Evolutionary conservation across 2,888 invertebrate species (phyloP).

Genomic region (Sphecodes monilicornis): DNA sequence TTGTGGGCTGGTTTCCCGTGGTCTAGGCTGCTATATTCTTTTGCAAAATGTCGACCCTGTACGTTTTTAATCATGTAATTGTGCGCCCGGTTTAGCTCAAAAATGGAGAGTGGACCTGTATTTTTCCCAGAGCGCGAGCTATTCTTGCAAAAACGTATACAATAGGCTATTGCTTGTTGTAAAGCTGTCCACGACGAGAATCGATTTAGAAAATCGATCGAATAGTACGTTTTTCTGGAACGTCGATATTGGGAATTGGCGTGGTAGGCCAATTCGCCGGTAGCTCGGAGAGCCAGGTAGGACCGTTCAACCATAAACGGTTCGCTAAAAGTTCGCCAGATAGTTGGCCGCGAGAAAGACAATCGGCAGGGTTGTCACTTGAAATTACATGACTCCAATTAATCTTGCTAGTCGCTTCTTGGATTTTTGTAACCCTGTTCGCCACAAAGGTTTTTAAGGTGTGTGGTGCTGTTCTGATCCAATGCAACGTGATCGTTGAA

Average conservation of each 20-base stretch:
- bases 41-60: not conserved
- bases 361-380: slow-evolving; percentile 5
- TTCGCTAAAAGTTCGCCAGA: not conserved
- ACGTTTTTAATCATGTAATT: not conserved
- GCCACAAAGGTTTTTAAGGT: not conserved
- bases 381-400: not conserved
- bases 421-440: not conserved
- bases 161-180: too few relatives aligned
- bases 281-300: not conserved
- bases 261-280: too few relatives aligned
- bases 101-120: too few relatives aligned
- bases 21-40: not conserved
- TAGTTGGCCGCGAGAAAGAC: not conserved
- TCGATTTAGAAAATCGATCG: too few relatives aligned
- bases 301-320: not conserved
- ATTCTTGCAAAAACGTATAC: too few relatives aligned
- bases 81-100: too few relatives aligned
- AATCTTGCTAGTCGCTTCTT: not conserved
- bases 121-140: too few relatives aligned
- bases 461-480: not conserved
- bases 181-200: too few relatives aligned
- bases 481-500: not conserved
- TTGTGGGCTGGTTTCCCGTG: not conserved
- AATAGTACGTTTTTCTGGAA: too few relatives aligned
- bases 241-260: too few relatives aligned